These are phyloP conservation scores for Telmatherina bonti DNA, from an alignment of 2,797 vertebrate genomes.

Conservation along the genomic window DNA sequence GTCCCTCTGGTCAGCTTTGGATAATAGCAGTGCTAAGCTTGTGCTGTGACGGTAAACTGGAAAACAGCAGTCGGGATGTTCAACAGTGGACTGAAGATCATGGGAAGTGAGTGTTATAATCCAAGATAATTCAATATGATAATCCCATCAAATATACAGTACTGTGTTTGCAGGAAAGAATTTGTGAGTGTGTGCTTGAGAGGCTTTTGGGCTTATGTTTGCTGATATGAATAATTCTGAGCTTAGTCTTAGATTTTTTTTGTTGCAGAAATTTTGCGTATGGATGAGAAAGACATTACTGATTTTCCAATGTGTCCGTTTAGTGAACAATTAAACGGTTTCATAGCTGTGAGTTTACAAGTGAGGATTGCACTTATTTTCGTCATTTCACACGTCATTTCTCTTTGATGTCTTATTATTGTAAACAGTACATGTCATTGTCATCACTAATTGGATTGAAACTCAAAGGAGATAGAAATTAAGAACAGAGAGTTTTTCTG, in stretches of 20 bases:
- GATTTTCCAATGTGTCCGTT: background rate
- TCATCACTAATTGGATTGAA: constrained; percentile 2
- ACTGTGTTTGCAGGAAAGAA: background rate
- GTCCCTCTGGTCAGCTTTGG: constrained; percentile 25
- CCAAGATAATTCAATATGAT: constrained; percentile 15
- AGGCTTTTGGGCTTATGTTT: constrained; percentile 24
- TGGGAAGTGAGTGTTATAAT: constrained; percentile 76
- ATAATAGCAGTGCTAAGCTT: constrained; percentile 17
- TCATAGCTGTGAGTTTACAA: background rate
- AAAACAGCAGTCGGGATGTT: constrained; percentile 66
- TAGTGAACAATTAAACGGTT: background rate
- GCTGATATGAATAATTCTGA: constrained; percentile 6
- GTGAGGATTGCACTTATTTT: background rate
- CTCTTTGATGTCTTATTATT: background rate
- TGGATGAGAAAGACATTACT: background rate
- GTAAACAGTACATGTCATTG: background rate
- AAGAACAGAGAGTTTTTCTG: constrained; percentile 36
- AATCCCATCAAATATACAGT: constrained; percentile 1
- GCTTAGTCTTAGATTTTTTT: constrained; percentile 19
- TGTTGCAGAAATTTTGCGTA: constrained; percentile 11
- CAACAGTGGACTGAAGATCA: constrained; percentile 75
- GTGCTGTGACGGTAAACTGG: constrained; percentile 25
- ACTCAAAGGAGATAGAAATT: constrained; percentile 13
- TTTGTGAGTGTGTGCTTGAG: constrained; percentile 2
- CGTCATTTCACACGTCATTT: background rate